Conservation (phyloP, 2,113 vertebrate species). For the Antigone vipio region DNA sequence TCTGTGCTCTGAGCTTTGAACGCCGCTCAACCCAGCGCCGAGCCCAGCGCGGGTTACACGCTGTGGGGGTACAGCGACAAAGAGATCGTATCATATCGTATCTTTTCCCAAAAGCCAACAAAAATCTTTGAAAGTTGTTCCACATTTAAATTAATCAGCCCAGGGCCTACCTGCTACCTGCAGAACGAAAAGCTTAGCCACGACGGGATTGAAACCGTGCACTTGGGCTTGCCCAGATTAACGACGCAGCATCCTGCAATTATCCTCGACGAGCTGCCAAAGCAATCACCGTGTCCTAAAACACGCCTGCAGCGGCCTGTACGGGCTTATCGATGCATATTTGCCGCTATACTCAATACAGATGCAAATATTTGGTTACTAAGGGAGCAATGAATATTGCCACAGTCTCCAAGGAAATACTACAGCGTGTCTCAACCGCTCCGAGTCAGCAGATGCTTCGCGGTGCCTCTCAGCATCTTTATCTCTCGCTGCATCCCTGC, state of each 20-base stretch:
- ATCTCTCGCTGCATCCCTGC: background rate
- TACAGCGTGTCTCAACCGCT: background rate
- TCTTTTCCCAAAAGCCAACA: background rate
- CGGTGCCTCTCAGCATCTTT: background rate
- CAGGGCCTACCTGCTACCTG: background rate
- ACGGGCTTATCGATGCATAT: background rate
- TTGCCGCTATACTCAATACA: background rate
- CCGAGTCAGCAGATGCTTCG: background rate
- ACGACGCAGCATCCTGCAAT: background rate
- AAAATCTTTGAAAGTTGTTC: background rate
- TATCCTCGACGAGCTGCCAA: background rate
- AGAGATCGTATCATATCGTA: accelerated
- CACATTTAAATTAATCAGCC: background rate
- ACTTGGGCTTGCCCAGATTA: background rate
- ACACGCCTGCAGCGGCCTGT: background rate
- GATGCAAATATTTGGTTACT: constrained; percentile 37
- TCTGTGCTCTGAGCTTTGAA: background rate
- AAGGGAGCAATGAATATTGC: background rate
- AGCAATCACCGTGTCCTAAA: background rate
- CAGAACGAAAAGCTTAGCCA: accelerated
- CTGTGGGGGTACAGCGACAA: background rate
- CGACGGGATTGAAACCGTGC: accelerated
- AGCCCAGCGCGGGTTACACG: background rate
- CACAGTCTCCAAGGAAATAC: background rate
- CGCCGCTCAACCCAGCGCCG: background rate